Evolutionary conservation across 2,888 invertebrate species (phyloP).

Genomic region (Chrysolina oricalcia): DNA sequence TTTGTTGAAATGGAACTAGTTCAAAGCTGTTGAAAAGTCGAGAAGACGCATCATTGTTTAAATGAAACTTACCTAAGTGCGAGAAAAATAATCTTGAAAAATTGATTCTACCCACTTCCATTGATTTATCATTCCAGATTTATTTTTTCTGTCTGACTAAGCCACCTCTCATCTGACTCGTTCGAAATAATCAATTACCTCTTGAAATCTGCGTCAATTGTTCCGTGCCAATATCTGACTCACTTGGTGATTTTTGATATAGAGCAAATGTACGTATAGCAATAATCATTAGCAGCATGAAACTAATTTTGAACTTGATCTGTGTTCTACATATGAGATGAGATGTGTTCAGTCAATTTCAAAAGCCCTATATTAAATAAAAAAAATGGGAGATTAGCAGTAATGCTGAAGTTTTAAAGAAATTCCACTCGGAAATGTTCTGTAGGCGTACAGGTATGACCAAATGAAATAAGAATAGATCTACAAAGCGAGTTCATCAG

Average conservation of each 20-base stretch:
- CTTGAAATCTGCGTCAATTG: conserved; percentile 9
- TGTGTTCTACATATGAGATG: too few species aligned
- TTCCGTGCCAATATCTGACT: conserved; percentile 1
- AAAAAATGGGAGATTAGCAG: too few species aligned
- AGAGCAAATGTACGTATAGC: too few species aligned
- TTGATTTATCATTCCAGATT: conserved; percentile 26
- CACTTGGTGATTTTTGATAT: neutral
- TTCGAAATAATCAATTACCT: conserved; percentile 7
- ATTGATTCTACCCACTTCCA: conserved; percentile 21
- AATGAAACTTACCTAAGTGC: neutral
- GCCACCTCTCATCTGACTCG: conserved; percentile 6
- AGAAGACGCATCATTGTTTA: conserved; percentile 18
- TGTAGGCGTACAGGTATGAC: too few species aligned
- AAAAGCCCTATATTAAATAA: too few species aligned
- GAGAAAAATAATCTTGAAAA: conserved; percentile 19
- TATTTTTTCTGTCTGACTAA: conserved; percentile 33
- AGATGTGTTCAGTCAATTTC: too few species aligned
- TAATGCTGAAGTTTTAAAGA: too few species aligned
- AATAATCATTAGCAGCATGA: too few species aligned
- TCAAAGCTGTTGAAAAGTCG: neutral
- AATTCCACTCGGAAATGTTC: too few species aligned
- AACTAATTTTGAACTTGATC: too few species aligned
- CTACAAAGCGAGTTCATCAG: too few species aligned
- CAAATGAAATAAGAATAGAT: too few species aligned
- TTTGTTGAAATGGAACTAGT: neutral